These are phyloP conservation scores for Leucoraja ocellata DNA, from an alignment of 2,797 vertebrate genomes.

Conservation along the genomic window DNA sequence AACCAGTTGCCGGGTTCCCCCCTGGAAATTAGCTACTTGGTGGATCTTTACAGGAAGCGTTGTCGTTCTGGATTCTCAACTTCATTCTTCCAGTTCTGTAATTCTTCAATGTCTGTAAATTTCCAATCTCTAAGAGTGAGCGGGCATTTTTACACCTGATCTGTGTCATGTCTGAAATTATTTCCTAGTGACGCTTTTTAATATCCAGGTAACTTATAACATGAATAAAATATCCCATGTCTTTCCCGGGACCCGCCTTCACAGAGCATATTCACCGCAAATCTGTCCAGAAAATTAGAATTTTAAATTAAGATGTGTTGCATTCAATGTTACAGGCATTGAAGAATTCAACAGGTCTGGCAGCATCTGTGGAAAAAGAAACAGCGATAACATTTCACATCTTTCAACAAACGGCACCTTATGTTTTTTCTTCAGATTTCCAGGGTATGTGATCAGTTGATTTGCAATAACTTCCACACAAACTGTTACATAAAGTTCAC, in stretches of 20 bases:
- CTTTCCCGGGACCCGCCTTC: neutral
- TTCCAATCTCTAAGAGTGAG: neutral
- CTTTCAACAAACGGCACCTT: too few species aligned
- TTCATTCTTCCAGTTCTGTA: neutral
- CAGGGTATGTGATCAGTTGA: too few species aligned
- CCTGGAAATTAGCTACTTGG: neutral
- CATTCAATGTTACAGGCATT: neutral
- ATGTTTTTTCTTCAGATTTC: too few species aligned
- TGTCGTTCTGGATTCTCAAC: neutral
- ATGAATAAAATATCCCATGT: neutral
- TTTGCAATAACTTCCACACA: neutral
- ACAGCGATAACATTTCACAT: too few species aligned
- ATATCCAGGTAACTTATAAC: neutral
- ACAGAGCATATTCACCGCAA: neutral
- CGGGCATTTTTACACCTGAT: neutral
- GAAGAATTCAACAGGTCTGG: too few species aligned
- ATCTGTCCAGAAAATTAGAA: neutral
- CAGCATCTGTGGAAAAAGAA: too few species aligned
- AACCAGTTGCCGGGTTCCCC: neutral
- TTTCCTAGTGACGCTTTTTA: neutral
- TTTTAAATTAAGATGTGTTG: neutral
- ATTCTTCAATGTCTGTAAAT: neutral
- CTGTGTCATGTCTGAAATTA: neutral
- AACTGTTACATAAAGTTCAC: neutral
- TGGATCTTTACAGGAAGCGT: neutral